phyloP scores from a whole-genome alignment of 2,113 vertebrate genomes.

The Hemicordylus capensis region DNA sequence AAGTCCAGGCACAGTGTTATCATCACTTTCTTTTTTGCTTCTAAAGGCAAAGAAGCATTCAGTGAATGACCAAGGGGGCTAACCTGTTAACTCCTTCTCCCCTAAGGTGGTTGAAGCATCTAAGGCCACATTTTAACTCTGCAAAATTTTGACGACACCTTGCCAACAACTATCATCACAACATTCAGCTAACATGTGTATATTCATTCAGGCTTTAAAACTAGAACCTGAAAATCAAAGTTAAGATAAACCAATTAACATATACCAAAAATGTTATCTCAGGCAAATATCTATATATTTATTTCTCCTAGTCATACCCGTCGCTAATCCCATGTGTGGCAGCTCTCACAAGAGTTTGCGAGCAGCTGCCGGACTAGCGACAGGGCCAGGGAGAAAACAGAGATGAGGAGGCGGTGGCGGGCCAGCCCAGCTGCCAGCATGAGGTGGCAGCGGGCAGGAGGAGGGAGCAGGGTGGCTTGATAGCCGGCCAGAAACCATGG shows the following conservation, averaged over 20 bases:
- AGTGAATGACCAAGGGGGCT: constrained; percentile 79
- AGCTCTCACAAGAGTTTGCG: too few species aligned
- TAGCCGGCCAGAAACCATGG: too few species aligned
- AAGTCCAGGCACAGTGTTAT: constrained; percentile 84
- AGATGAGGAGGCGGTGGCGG: too few species aligned
- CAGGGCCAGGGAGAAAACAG: too few species aligned
- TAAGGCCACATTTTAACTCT: constrained; percentile 63
- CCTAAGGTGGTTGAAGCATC: constrained; percentile 67
- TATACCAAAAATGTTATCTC: not conserved
- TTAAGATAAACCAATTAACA: not conserved
- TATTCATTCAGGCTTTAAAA: constrained; percentile 41
- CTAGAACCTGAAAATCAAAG: constrained; percentile 7
- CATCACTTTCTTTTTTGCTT: constrained; percentile 73
- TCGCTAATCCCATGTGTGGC: too few species aligned
- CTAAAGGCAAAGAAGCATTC: constrained; percentile 75
- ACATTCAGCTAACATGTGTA: constrained; percentile 31
- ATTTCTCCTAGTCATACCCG: too few species aligned
- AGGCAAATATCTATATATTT: not conserved
- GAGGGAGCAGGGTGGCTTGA: too few species aligned
- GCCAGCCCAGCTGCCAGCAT: too few species aligned
- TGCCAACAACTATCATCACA: constrained; percentile 51
- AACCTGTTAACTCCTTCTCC: constrained; percentile 78
- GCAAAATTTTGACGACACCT: constrained; percentile 44
- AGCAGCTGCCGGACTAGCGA: too few species aligned
- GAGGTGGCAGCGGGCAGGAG: too few species aligned